Conservation (phyloP, 2,113 vertebrate species). For the Atractosteus spatula region DNA sequence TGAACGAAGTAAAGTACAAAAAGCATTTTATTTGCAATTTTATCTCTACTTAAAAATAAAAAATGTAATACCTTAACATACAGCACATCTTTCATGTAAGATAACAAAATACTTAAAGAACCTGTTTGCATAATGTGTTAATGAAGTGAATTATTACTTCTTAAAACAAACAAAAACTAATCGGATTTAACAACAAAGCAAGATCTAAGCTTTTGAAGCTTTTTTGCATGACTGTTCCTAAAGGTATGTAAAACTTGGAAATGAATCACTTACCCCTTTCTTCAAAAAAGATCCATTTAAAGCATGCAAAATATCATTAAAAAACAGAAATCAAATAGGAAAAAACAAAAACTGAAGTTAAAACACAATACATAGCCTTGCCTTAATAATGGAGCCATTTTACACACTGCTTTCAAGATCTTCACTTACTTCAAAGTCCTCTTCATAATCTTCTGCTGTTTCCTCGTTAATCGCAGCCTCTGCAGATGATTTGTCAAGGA, state of each 20-base stretch:
- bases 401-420: neutral
- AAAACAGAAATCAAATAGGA: neutral
- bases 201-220: too few relatives aligned
- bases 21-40: too few relatives aligned
- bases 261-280: slow-evolving; percentile 53
- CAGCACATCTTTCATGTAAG: too few relatives aligned
- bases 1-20: too few relatives aligned
- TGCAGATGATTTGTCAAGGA: slow-evolving; percentile 19
- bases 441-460: slow-evolving; percentile 67
- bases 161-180: too few relatives aligned
- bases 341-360: slow-evolving; percentile 10
- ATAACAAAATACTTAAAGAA: too few relatives aligned
- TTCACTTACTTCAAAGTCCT: slow-evolving; percentile 87
- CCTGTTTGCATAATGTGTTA: too few relatives aligned
- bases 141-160: too few relatives aligned
- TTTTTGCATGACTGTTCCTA: neutral
- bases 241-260: neutral
- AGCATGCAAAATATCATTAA: slow-evolving; percentile 41
- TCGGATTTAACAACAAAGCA: too few relatives aligned
- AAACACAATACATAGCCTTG: neutral
- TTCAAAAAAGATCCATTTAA: slow-evolving; percentile 40
- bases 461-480: slow-evolving; percentile 47
- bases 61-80: too few relatives aligned
- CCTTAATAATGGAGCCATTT: neutral
- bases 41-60: too few relatives aligned